phyloP scores from a whole-genome alignment of 2,113 vertebrate genomes.

The Drymodes brunneopygia region DNA sequence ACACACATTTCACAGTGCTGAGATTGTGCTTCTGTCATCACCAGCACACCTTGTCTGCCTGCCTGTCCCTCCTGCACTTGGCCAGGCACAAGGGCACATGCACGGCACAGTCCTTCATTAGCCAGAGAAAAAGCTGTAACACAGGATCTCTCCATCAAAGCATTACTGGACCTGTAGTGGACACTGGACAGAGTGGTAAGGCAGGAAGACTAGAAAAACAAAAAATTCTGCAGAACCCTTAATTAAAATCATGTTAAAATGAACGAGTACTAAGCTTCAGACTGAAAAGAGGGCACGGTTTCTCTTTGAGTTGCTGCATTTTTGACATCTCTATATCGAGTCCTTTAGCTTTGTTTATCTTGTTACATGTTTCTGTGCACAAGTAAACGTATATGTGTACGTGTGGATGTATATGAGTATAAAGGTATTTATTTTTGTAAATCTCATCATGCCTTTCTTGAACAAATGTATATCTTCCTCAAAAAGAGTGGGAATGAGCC shows the following conservation, averaged over 20 bases:
- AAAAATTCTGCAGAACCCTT: not conserved
- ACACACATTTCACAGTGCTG: fast-evolving
- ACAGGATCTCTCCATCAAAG: not conserved
- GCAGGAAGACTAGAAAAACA: not conserved
- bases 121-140: not conserved
- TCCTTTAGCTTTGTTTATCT: not conserved
- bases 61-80: not conserved
- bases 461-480: not conserved
- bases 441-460: not conserved
- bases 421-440: not conserved
- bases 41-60: not conserved
- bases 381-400: not conserved
- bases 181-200: fast-evolving
- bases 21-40: not conserved
- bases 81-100: too few species aligned
- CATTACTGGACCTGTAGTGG: not conserved
- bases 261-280: not conserved
- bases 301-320: not conserved
- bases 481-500: not conserved
- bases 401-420: not conserved
- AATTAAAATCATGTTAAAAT: not conserved
- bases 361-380: not conserved
- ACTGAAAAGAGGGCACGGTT: not conserved
- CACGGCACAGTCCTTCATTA: not conserved
- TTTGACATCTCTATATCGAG: not conserved